Conservation (phyloP, 2,888 invertebrate genomes). For the Mythimna loreyi region DNA sequence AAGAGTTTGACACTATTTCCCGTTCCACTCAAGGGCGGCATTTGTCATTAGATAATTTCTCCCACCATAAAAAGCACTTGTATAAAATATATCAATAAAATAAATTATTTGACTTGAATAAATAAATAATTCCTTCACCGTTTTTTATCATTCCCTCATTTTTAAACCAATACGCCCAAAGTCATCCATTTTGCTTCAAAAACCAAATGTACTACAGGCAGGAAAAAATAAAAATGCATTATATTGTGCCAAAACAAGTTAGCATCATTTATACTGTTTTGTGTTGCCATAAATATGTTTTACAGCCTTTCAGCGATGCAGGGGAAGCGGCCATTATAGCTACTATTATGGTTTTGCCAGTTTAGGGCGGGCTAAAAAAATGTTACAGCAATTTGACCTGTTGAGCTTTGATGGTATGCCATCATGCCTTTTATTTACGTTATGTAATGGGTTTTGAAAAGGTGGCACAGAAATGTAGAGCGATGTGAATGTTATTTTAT, state of each 20-base stretch:
- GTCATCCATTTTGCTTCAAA: conserved; percentile 10
- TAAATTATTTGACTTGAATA: too few species aligned
- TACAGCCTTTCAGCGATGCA: conserved; percentile 52
- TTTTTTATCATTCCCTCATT: too few species aligned
- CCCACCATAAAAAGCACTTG: too few species aligned
- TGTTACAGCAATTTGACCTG: conserved; percentile 50
- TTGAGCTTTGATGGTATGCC: conserved; percentile 38
- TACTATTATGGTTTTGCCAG: conserved; percentile 58
- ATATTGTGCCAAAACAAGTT: conserved; percentile 31
- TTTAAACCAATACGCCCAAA: too few species aligned
- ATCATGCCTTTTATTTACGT: background rate
- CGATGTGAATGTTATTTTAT: too few species aligned
- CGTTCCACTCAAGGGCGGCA: too few species aligned
- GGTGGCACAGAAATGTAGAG: background rate
- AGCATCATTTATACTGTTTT: conserved; percentile 53
- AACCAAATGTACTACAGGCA: conserved; percentile 3
- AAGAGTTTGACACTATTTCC: too few species aligned
- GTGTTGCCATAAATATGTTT: conserved; percentile 62
- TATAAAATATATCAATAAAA: too few species aligned
- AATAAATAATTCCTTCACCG: too few species aligned
- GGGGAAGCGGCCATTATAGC: conserved; percentile 60
- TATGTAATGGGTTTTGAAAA: background rate
- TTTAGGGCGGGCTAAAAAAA: conserved; percentile 44
- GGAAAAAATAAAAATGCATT: conserved; percentile 23
- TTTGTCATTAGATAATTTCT: too few species aligned